Evolutionary conservation across 1,140 invertebrate species (phyloP), one percentile per base, ranked within the genome.

Genomic region (Proctacanthus coquilletti): DNA sequence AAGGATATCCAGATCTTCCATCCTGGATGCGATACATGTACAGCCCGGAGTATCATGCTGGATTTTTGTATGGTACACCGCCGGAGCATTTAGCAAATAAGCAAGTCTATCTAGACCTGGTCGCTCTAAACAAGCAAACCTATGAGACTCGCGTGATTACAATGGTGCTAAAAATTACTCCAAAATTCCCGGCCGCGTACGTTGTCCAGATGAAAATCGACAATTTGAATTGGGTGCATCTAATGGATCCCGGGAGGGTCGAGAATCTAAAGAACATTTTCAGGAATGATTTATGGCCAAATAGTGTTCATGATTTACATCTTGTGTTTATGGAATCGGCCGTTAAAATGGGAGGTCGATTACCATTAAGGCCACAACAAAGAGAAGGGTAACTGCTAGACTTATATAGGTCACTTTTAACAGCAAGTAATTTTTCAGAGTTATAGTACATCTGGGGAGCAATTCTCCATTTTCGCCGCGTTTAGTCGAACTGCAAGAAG

Each of bases 201-300:
- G 75, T 88, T 49, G 75, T 89, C 4, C 78, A 84, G 49, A 62
- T 92, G 47, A 91, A 91, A 60, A 83, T 93, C 29, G 77, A 86
- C 50, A 91, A 91, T 57, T 58, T 89, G 5, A 87, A 92, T 41
- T 60, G 56, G 56, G 57, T 60, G 21, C 54, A 60, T 30, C 29
- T 60, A 0, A 60, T 58, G 50, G 55, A 60, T 47, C 53, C 55
- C 1, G 56, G 56, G 0, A 35, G 75, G 42, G 75, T 82, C 50
- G 70, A 75, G 25, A 67, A 70, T 18, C 55, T 92, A 2, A 70
- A 84, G 33, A 74, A 84, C 46, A 74, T 89, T 33, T 81, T 89
- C 45, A 66, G 46, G 21, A 70, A 68, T 21, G 66, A 71, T 42
- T 50, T 77, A 10, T 76, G 74, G 73, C 65, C 62, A 2, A 68